Evolutionary conservation across 2,113 vertebrate species (phyloP).

Genomic region (Sardina pilchardus): DNA sequence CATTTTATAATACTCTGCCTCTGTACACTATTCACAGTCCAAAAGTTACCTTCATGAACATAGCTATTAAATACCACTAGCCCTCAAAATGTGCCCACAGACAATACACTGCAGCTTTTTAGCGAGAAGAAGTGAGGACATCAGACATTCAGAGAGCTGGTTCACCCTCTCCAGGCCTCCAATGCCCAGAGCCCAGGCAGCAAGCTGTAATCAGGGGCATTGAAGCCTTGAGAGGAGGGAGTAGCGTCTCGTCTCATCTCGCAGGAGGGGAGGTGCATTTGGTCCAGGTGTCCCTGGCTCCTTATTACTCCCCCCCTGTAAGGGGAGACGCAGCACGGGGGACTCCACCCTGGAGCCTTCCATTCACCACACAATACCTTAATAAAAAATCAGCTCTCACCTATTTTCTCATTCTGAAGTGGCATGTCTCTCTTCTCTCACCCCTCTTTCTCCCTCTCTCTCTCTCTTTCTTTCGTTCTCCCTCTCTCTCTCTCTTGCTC

Average conservation of each 20-base stretch:
- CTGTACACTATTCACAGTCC: too few relatives aligned
- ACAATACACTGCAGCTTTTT: neutral
- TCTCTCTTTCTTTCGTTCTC: too few relatives aligned
- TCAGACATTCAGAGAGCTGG: neutral
- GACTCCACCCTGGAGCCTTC: slow-evolving; percentile 32
- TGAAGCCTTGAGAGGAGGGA: neutral
- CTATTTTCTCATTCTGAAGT: neutral
- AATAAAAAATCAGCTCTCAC: slow-evolving; percentile 18
- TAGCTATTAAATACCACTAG: neutral
- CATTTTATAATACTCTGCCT: too few relatives aligned
- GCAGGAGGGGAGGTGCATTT: neutral
- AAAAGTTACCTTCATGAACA: neutral
- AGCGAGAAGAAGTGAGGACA: neutral
- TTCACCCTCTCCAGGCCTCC: neutral
- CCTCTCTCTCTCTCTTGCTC: neutral
- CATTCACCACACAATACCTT: slow-evolving; percentile 30
- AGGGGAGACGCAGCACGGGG: neutral
- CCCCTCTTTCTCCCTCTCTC: too few relatives aligned
- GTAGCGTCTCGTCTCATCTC: too few relatives aligned
- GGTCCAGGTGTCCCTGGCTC: neutral
- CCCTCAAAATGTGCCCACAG: neutral
- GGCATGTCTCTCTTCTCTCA: neutral
- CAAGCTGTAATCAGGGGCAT: neutral
- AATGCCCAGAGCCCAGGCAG: neutral
- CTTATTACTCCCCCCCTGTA: neutral